Evolutionary conservation across 30 jellyfish, hydroid and myxozoan species (phyloP), one percentile per base, ranked within the genome.

Genomic region (Nemopilema nomurai): DNA sequence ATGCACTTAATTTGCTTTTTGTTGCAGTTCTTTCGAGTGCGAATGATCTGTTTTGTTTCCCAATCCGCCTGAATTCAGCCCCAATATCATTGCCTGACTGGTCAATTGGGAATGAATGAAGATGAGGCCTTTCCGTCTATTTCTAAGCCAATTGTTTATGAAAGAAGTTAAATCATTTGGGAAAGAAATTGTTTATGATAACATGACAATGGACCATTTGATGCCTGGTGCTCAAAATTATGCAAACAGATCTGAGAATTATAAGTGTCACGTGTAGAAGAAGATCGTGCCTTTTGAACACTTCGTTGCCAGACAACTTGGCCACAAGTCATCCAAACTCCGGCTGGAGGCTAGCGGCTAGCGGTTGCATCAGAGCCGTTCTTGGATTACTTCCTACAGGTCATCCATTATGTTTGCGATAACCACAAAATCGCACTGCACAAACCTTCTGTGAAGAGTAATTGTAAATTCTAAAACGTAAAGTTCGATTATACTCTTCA

Each of bases 391-490:
- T 67, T 67, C 33, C 18, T 31, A 67, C 76, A 67, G 76, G 76
- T 67, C 76, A 67, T 67, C 21, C 50, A 31, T 67, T 67, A 28
- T 23, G 33, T 67, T 67, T 28, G 76, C 23, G 50, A 31, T 23
- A 23, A 67, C 76, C 76, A 67, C 76, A 31, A 67, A 31, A 67
- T 67, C 30, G 33, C 76, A 67, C 75, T 66, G 28, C 32, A 26
- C 28, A 66, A 66, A 66, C 28, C 50, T 28, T 67, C 31, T 67
- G 76, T 28, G 50, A 67, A 67, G 8, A 67, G 6, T 23, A 23
- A 23, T 23, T 67, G 50, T 18, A 67, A 23, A 67, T 19, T 23
- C 26, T 23, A 23, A 28, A 28, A 67, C 25, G 57, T 6, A 41
- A 41, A 41, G 57, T 13, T 13, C 57, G 57, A 13, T 41, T 41